Percentiles rank a stretch among this genome's conserved stretches.
phyloP scores from a whole-genome alignment of 1,140 invertebrate genomes.

The Drosophila nasuta region DNA sequence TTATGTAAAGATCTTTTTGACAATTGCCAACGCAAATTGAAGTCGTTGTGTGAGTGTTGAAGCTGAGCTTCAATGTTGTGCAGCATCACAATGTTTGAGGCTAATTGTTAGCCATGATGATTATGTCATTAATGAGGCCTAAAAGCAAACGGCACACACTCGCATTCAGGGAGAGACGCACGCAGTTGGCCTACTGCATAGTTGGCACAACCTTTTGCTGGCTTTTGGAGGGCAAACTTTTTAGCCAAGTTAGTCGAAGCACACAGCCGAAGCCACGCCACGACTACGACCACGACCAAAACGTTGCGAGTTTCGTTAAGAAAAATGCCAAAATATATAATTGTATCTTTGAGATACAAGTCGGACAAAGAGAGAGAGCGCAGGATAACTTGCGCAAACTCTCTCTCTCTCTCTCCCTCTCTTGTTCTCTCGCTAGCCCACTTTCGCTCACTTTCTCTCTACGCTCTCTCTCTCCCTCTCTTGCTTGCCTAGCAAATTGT shows the following conservation, averaged over 20 bases:
- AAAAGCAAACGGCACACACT: constrained; percentile 19
- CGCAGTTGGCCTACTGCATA: constrained; percentile 41
- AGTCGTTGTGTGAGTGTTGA: constrained; percentile 1
- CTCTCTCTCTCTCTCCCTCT: constrained; percentile 11
- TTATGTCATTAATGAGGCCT: constrained; percentile 43
- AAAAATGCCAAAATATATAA: constrained; percentile 50
- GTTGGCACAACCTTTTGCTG: constrained; percentile 69
- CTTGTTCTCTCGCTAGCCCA: not conserved
- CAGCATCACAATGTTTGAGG: not conserved
- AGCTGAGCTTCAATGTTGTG: constrained; percentile 1
- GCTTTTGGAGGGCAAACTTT: constrained; percentile 77
- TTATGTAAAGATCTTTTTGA: constrained; percentile 1
- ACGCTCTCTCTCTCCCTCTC: not conserved
- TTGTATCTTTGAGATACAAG: constrained; percentile 42
- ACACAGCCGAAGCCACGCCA: not conserved
- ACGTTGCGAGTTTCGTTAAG: constrained; percentile 56
- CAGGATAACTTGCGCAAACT: constrained; percentile 28
- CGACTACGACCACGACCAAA: not conserved
- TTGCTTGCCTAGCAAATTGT: constrained; percentile 13
- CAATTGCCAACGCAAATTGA: not conserved
- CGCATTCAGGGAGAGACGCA: not conserved
- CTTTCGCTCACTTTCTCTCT: not conserved
- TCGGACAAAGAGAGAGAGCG: constrained; percentile 1
- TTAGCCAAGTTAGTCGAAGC: not conserved
- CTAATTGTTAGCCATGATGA: constrained; percentile 39